Conservation (phyloP, 2,888 invertebrate species). For the Synanthedon andrenaeformis region DNA sequence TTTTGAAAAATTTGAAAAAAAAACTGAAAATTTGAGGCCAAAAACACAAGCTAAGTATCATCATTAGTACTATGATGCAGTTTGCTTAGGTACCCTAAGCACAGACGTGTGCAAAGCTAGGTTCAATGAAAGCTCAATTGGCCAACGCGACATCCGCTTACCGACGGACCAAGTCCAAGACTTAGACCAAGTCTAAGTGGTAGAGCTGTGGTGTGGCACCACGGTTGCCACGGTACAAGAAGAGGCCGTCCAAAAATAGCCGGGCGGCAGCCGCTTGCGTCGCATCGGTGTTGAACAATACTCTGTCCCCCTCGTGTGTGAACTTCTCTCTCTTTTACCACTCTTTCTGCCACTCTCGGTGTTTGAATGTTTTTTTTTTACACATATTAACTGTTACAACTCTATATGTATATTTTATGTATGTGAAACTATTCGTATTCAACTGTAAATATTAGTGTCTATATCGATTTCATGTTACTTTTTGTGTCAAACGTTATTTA, state of each 20-base stretch:
- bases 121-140: not conserved
- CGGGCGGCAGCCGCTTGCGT: conserved; percentile 58
- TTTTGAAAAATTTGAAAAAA: too few species aligned
- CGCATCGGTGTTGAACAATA: conserved; percentile 62
- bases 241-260: conserved; percentile 47
- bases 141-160: not conserved
- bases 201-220: too few species aligned
- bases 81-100: too few species aligned
- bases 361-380: conserved; percentile 68
- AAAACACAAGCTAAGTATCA: too few species aligned
- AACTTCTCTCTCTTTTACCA: conserved; percentile 41
- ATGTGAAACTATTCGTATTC: conserved; percentile 32
- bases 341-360: conserved; percentile 65
- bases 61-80: too few species aligned
- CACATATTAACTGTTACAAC: conserved; percentile 57
- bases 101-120: too few species aligned
- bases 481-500: conserved; percentile 17
- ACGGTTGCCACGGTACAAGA: too few species aligned
- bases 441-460: conserved; percentile 7
- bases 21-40: too few species aligned
- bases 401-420: conserved; percentile 47
- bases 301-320: conserved; percentile 46
- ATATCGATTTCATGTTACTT: conserved; percentile 1
- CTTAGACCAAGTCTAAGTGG: not conserved
- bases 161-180: not conserved